Evolutionary conservation across 1,140 invertebrate species (phyloP).

Genomic region (Armadillidium nasatum): DNA sequence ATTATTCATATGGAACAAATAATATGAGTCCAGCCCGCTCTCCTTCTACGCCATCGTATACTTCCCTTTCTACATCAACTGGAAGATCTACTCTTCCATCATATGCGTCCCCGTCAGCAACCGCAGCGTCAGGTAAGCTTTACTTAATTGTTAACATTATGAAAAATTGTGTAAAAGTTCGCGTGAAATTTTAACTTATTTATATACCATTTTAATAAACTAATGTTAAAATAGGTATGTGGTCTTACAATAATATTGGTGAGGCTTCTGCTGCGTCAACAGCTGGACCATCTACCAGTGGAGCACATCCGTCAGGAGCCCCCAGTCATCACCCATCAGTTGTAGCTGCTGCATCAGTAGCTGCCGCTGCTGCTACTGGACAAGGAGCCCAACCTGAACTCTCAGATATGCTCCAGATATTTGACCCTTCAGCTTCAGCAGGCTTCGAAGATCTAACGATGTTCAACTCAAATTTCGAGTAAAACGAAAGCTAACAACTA

Average conservation of each 20-base stretch:
- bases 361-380: too few species aligned
- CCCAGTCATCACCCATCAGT: background rate
- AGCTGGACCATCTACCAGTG: background rate
- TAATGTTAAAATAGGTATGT: background rate
- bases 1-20: slow-evolving; percentile 24
- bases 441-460: background rate
- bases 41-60: slow-evolving; percentile 49
- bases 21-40: slow-evolving; percentile 44
- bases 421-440: background rate
- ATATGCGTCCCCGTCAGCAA: slow-evolving; percentile 31
- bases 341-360: background rate
- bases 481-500: background rate
- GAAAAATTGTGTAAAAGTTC: too few species aligned
- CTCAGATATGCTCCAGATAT: background rate
- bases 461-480: slow-evolving; percentile 2
- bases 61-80: slow-evolving; percentile 63
- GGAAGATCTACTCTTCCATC: slow-evolving; percentile 54
- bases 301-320: background rate
- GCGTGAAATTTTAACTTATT: too few species aligned
- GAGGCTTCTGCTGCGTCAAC: background rate
- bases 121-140: background rate
- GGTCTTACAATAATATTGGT: slow-evolving; percentile 1
- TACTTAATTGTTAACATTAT: background rate
- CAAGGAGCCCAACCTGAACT: background rate
- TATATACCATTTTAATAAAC: background rate